Conservation (phyloP, 2,113 vertebrate species). For the Rhegmatorhina hoffmannsi region DNA sequence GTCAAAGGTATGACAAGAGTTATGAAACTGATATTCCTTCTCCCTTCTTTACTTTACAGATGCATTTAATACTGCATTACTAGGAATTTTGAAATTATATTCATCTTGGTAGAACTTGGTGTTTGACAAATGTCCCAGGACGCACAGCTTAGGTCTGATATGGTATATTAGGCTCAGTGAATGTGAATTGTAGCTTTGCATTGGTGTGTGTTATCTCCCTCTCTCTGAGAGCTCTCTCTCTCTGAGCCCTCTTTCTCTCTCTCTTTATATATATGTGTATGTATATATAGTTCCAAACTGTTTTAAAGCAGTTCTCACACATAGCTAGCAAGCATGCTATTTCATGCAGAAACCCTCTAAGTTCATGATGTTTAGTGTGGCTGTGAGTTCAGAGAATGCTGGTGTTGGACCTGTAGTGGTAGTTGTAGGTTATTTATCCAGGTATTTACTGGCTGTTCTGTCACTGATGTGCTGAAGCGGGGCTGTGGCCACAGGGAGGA, state of each 20-base stretch:
- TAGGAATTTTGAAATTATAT: not conserved
- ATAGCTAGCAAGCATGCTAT: not conserved
- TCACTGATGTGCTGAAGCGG: not conserved
- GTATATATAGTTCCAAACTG: not conserved
- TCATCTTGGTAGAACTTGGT: not conserved
- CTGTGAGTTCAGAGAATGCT: not conserved
- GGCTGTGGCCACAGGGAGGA: constrained; percentile 35
- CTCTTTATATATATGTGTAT: rapidly evolving
- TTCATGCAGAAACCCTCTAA: not conserved
- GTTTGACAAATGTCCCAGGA: not conserved
- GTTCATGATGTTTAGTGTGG: rapidly evolving
- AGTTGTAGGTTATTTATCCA: not conserved
- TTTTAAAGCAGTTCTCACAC: not conserved
- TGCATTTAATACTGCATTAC: rapidly evolving
- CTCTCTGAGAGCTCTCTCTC: not conserved
- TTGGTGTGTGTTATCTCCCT: not conserved
- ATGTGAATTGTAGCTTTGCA: not conserved
- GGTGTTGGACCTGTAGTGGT: not conserved
- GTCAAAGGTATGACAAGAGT: constrained; percentile 85
- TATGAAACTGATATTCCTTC: not conserved
- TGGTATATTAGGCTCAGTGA: not conserved
- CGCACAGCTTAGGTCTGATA: not conserved
- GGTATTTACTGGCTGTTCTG: not conserved
- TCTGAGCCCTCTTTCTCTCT: no score
- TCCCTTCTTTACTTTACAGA: not conserved